Evolutionary conservation across 2,888 invertebrate species (phyloP).

Genomic region (Gastracanthus pulcherrimus): DNA sequence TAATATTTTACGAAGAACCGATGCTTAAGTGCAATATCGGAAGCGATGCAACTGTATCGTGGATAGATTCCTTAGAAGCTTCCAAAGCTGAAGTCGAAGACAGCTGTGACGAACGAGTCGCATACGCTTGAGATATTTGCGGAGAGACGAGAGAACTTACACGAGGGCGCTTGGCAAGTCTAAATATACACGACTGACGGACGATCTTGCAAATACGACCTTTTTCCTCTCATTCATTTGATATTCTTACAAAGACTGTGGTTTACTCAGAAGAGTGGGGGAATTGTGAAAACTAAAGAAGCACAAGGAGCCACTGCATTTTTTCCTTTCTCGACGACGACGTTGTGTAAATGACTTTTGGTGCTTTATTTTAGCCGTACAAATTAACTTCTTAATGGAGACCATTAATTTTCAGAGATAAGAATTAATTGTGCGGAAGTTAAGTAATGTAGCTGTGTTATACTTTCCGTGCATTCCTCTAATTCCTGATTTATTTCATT

Average conservation of each 20-base stretch:
- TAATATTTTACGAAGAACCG: too few species aligned
- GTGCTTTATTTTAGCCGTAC: not conserved
- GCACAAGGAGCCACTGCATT: not conserved
- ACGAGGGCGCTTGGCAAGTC: conserved; percentile 27
- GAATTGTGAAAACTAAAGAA: not conserved
- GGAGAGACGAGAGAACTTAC: conserved; percentile 31
- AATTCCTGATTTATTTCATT: not conserved
- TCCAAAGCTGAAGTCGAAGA: conserved; percentile 14
- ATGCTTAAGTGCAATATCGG: not conserved
- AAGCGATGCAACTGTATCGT: not conserved
- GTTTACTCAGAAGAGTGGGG: not conserved
- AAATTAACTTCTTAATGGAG: not conserved
- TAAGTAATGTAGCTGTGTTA: not conserved
- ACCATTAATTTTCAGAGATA: not conserved
- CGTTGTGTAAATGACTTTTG: not conserved
- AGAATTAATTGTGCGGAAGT: not conserved
- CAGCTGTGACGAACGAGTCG: conserved; percentile 11
- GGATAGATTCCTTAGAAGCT: not conserved
- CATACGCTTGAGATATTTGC: conserved; percentile 27
- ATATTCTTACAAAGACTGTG: not conserved
- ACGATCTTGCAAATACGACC: conserved; percentile 57
- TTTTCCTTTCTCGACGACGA: not conserved
- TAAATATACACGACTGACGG: conserved; percentile 63
- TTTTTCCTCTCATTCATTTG: not conserved
- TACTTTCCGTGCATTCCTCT: not conserved